Percentiles rank a stretch among this genome's conserved stretches.
phyloP scores from a whole-genome alignment of 2,888 invertebrate species.

The Himalopsyche kuldschensis region DNA sequence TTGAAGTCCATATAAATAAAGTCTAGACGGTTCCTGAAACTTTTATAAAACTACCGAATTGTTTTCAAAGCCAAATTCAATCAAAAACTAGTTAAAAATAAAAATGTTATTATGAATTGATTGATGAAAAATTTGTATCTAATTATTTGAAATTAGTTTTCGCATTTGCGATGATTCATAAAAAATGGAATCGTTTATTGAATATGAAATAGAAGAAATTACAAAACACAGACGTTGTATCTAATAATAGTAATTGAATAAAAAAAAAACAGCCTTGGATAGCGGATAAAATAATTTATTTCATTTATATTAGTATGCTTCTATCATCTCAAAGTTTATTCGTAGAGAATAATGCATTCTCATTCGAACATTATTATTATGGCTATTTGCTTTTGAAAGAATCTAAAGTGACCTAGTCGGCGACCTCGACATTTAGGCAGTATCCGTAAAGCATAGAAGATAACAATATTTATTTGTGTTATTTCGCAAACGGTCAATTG shows the following conservation, averaged over 20 bases:
- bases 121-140: too few species aligned
- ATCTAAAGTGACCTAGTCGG: neutral
- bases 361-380: neutral
- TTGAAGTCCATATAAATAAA: too few species aligned
- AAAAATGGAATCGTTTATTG: neutral
- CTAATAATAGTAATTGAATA: neutral
- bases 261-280: neutral
- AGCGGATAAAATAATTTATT: neutral
- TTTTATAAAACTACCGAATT: too few species aligned
- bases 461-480: too few species aligned
- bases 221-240: neutral
- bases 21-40: too few species aligned
- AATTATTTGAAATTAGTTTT: too few species aligned
- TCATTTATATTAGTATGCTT: neutral
- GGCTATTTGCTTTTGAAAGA: neutral
- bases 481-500: too few species aligned
- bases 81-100: too few species aligned
- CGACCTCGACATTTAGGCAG: slow-evolving; percentile 13
- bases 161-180: neutral
- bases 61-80: too few species aligned
- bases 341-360: neutral
- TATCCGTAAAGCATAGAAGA: slow-evolving; percentile 7
- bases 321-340: neutral
- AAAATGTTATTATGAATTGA: too few species aligned
- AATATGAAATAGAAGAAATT: neutral